Percentiles rank a stretch among this genome's conserved stretches.
phyloP scores from a whole-genome alignment of 1,140 invertebrate genomes.

The Laupala kohalensis region DNA sequence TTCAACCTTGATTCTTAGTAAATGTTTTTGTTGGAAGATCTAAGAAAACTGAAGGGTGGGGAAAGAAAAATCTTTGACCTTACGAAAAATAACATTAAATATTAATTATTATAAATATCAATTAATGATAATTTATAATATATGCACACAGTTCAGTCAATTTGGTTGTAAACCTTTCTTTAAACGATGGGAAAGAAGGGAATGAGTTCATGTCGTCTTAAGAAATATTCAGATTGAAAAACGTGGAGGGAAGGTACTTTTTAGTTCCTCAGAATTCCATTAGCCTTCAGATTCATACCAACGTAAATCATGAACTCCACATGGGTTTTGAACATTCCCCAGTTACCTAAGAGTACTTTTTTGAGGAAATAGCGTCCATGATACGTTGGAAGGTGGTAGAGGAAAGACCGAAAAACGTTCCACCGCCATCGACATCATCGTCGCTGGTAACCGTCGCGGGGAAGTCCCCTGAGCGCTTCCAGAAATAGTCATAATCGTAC shows the following conservation, averaged over 20 bases:
- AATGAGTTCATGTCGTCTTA: background rate
- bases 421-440: slow-evolving; percentile 10
- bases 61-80: too few species aligned
- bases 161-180: background rate
- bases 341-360: slow-evolving; percentile 15
- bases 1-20: background rate
- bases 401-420: slow-evolving; percentile 23
- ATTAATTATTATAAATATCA: background rate
- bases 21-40: background rate
- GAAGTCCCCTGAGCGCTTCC: slow-evolving; percentile 1
- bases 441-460: slow-evolving; percentile 17
- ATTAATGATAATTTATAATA: background rate
- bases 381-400: slow-evolving; percentile 29
- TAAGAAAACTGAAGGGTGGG: background rate
- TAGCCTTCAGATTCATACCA: background rate
- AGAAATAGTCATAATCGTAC: slow-evolving; percentile 37
- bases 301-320: background rate
- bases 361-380: slow-evolving; percentile 24
- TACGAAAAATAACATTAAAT: background rate
- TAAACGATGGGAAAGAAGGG: background rate
- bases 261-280: background rate
- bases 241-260: too few species aligned
- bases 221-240: background rate
- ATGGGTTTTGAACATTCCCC: background rate
- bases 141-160: background rate